Conservation (phyloP, 2,113 vertebrate genomes). For the Kryptolebias marmoratus region DNA sequence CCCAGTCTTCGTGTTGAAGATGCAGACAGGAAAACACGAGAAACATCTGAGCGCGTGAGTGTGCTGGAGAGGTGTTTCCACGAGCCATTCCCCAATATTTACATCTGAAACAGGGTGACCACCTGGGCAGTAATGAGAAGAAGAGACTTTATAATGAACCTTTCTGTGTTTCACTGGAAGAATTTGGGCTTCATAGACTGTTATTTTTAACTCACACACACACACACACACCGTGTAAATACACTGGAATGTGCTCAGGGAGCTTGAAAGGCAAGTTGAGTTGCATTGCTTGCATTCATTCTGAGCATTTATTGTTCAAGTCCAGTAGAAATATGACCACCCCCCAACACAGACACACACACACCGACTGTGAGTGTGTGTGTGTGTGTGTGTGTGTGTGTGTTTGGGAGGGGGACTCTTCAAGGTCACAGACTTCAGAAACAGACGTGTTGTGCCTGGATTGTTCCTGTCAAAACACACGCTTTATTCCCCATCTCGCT, state of each 20-base stretch:
- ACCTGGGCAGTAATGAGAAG: neutral
- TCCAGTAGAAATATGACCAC: constrained; percentile 17
- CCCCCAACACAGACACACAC: neutral
- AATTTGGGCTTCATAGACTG: neutral
- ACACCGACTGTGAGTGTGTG: neutral
- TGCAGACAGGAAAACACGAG: neutral
- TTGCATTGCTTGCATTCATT: constrained; percentile 49
- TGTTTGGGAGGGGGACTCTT: constrained; percentile 20
- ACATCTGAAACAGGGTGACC: too few relatives aligned
- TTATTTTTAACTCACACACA: constrained; percentile 8
- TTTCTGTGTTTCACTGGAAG: neutral
- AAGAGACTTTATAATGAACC: neutral
- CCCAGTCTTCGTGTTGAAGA: neutral
- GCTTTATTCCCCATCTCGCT: neutral
- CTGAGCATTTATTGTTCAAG: constrained; percentile 9
- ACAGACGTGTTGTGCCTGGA: constrained; percentile 36
- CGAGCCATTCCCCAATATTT: neutral
- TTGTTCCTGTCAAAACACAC: neutral
- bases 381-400: neutral
- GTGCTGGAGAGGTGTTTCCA: neutral
- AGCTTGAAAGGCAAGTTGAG: constrained; percentile 64
- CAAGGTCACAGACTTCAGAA: constrained; percentile 67
- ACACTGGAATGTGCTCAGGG: constrained; percentile 53
- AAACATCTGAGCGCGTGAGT: neutral
- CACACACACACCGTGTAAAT: constrained; percentile 28